Evolutionary conservation across 35 echinoderm and acorn worm species (phyloP), one percentile per base, ranked within the genome.

Genomic region (Patiria miniata): DNA sequence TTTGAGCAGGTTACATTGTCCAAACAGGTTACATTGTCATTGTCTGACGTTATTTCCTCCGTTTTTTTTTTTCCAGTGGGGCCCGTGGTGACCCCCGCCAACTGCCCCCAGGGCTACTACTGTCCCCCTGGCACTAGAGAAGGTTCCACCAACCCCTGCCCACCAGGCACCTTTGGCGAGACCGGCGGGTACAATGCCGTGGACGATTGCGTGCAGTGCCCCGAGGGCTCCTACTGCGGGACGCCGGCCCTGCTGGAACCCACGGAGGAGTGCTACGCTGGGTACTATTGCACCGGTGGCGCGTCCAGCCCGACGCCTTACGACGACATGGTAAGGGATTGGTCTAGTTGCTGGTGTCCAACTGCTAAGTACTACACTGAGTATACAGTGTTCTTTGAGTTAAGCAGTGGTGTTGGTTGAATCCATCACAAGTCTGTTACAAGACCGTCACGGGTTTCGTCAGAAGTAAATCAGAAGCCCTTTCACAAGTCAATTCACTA

Each of bases 21-120:
- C n/a, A n/a, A n/a, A n/a, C 42, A 47, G 4, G 42, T 6, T 6
- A 47, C 12, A 6, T 47, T 4, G 42, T 12, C 42, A 47, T 12
- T 6, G 42, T 47, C 42, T 47, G 42, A 12, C 42, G 12, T 47
- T 12, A 4, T 47, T 47, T 12, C 42, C 4, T 47, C 42, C 12
- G 37, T 39, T 37, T 2, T 39, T 18, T 39, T 21, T 39, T 39
- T 32, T 81, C 21, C 76, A 97, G 95, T 68, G 56, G 95, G 95
- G 16, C 95, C 95, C 5, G 91, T 97, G 1, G 51, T 79, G 26
- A 90, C 61, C 23, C 95, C 96, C 18, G 39, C 51, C 32, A 40
- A 79, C 30, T 98, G 96, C 56, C 96, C 96, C 0, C 80, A 60
- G 22, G 96, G 96, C 38, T 98, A 98, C 89, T 98, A 91, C 89